Conservation (phyloP, 2,113 vertebrate species). For the Merops nubicus region DNA sequence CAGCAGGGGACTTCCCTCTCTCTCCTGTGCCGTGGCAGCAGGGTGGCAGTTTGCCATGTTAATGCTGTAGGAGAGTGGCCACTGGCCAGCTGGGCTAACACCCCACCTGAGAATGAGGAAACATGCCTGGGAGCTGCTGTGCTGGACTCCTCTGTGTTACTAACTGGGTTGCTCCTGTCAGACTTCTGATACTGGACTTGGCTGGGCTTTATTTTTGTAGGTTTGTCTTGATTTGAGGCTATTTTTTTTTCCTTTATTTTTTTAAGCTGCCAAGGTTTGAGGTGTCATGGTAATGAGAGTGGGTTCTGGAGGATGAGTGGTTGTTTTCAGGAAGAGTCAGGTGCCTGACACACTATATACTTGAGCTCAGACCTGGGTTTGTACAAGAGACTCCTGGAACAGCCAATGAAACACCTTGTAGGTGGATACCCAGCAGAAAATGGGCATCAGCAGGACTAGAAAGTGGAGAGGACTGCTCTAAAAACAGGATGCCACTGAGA, state of each 20-base stretch:
- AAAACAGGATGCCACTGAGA: not conserved
- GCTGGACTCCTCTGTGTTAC: not conserved
- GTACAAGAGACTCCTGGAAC: not conserved
- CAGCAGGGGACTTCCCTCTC: not conserved
- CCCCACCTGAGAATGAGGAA: not conserved
- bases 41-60: accelerated
- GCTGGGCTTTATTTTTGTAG: not conserved
- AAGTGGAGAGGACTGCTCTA: not conserved
- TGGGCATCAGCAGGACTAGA: not conserved
- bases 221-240: not conserved
- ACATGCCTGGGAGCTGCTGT: not conserved
- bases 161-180: not conserved
- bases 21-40: accelerated
- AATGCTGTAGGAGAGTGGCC: not conserved
- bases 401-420: not conserved
- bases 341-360: not conserved
- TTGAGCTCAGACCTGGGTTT: not conserved
- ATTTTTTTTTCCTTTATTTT: not conserved
- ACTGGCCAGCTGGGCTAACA: not conserved
- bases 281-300: not conserved
- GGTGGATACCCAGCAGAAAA: not conserved
- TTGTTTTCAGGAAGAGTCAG: not conserved
- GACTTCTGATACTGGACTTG: not conserved
- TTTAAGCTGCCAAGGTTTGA: not conserved
- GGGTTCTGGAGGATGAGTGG: not conserved